Evolutionary conservation across 2,113 vertebrate genomes (phyloP), one percentile per base, ranked within the genome.

Genomic region (Megalops atlanticus): DNA sequence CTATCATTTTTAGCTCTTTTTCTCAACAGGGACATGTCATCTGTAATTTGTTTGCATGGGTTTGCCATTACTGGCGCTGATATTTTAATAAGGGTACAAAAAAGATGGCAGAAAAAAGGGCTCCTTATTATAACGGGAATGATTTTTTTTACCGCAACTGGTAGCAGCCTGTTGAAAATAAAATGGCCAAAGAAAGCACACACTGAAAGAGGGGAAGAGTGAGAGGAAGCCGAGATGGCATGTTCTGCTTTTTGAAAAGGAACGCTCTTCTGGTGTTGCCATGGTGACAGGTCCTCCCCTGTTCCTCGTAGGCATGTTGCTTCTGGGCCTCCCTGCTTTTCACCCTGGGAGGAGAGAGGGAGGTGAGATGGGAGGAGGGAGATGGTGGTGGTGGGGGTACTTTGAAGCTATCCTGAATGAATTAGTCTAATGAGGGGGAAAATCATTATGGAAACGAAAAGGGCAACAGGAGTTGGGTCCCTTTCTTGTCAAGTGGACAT

Each of bases 201-300:
- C 72, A 74, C 33, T 27, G 40, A 27, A 72, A 74, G 54, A 64
- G 49, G 35, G n/a, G n/a, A n/a, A 76, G 58, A 45, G 35, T 16
- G 76, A 74, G 41, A 74, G 79, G 74, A 83, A 82, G 81, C 41
- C 15, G 41, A 83, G 84, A 83, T 78, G 81, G 76, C 80, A 74
- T 77, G 79, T 80, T 77, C 74, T 45, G 52, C 79, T 80, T 71
- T 64, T 35, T 36, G 24, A 77, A 83, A 73, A 83, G 69, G 75
- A 85, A 80, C 39, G 74, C 81, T 81, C 49, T 79, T 74, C 77
- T 77, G 35, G 77, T 77, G 86, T 87, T 87, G 79, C 81, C 80
- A 87, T 87, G 84, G 83, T 31, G 49, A 84, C 81, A 80, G 18
- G 43, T 87, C 78, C 74, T 81, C 68, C 80, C 52, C 82, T 35